Evolutionary conservation across 2,888 invertebrate genomes (phyloP).

Genomic region (Drosophila phalerata): DNA sequence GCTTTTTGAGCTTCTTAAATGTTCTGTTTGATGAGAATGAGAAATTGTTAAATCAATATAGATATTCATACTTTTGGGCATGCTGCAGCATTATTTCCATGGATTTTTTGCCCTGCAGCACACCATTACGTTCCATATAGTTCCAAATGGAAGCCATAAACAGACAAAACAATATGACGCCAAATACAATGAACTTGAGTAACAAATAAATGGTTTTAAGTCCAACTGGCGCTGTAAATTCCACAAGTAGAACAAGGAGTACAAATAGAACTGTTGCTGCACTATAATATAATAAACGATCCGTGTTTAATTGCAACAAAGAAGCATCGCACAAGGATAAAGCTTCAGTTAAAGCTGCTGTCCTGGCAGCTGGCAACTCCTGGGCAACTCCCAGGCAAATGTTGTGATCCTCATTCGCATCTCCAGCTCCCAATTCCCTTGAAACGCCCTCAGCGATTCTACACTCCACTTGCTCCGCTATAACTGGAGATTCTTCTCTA

Average conservation of each 20-base stretch:
- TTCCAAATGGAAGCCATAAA: slow-evolving; percentile 94
- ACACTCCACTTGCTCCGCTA: slow-evolving; percentile 46
- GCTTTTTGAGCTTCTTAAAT: slow-evolving; percentile 73
- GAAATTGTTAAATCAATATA: slow-evolving; percentile 46
- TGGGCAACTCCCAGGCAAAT: slow-evolving; percentile 7
- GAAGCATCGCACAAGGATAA: slow-evolving; percentile 83
- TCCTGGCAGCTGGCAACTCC: slow-evolving; percentile 57
- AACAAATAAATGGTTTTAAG: slow-evolving; percentile 86
- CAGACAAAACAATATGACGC: slow-evolving; percentile 89
- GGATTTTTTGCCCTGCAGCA: slow-evolving; percentile 90
- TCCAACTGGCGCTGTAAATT: slow-evolving; percentile 82
- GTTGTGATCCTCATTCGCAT: slow-evolving; percentile 6
- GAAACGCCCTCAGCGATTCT: not conserved
- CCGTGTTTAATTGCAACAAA: slow-evolving; percentile 80
- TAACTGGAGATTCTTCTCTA: not conserved
- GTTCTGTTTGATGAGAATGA: not conserved
- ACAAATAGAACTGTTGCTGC: slow-evolving; percentile 79
- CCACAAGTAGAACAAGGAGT: slow-evolving; percentile 79
- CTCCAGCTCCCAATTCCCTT: slow-evolving; percentile 15
- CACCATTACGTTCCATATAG: slow-evolving; percentile 91
- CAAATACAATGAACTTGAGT: slow-evolving; percentile 88
- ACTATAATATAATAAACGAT: slow-evolving; percentile 83
- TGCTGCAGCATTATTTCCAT: slow-evolving; percentile 87
- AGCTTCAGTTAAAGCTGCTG: slow-evolving; percentile 81
- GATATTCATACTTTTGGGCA: slow-evolving; percentile 75